These are phyloP conservation scores for Sula dactylatra DNA, from an alignment of 2,113 vertebrate genomes.

Conservation along the genomic window DNA sequence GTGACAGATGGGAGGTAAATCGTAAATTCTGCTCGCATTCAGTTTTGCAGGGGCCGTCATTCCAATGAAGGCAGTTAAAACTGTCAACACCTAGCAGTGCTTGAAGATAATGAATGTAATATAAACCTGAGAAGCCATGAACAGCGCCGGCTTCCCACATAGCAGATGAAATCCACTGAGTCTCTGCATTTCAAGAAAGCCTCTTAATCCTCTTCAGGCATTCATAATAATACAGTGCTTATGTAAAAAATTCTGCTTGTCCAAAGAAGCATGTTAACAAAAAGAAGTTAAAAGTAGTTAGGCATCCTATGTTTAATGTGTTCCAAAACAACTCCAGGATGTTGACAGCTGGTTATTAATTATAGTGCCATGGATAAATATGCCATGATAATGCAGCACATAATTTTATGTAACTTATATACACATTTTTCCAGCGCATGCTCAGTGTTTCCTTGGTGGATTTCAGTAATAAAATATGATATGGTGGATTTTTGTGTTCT, in stretches of 20 bases:
- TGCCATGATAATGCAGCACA: not conserved
- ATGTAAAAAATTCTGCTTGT: not conserved
- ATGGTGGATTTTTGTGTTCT: not conserved
- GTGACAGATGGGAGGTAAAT: slow-evolving; percentile 11
- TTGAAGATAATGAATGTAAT: slow-evolving; percentile 37
- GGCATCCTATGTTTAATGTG: not conserved
- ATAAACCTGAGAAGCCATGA: not conserved
- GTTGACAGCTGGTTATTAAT: slow-evolving; percentile 16
- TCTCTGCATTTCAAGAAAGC: not conserved
- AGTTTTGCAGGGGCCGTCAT: not conserved
- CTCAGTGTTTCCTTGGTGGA: not conserved
- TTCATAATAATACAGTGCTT: not conserved
- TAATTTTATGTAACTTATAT: not conserved
- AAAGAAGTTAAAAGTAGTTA: not conserved
- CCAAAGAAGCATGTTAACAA: not conserved
- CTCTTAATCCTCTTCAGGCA: not conserved
- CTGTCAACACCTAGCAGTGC: slow-evolving; percentile 39
- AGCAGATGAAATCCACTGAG: not conserved
- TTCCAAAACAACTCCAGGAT: not conserved
- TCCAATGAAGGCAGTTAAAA: slow-evolving; percentile 44
- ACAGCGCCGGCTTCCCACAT: not conserved
- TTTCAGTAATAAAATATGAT: not conserved
- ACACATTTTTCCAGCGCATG: not conserved
- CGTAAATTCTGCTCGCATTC: not conserved
- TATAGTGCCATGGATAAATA: not conserved